Base-by-base conservation (phyloP, 2,113 vertebrate genomes). In the Spilogale gracilis region DNA sequence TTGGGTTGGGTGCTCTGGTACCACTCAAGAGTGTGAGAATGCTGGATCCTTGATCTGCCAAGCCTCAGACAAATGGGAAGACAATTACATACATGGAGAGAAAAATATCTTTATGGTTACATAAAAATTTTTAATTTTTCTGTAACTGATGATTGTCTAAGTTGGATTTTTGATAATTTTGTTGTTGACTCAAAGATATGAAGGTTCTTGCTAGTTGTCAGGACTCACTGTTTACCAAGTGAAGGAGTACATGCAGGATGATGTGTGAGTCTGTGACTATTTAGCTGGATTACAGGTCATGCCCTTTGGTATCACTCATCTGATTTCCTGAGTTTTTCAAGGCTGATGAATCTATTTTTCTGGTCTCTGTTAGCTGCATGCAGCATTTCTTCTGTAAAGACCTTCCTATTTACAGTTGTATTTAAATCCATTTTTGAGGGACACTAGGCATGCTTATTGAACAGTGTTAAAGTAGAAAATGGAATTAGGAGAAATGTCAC, bases 371-470 rank as follows among this genome's bases (percentile, higher is more conserved):
- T 63, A 98, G n/a, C 43, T 92, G 50, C 61, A 56, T 52, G 5
- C 85, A 61, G 69, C 63, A 43, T 87, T 92, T 80, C 81, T 96
- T 95, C 94, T 67, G 32, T 54, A 92, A 67, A 96, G 85, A 83
- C 76, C 83, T 83, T 96, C 87, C 89, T 71, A 65, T 79, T 97
- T 71, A 61, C n/a, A 65, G 65, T 89, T 82, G 92, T 79, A 45
- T 95, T 97, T 97, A 96, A 92, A 92, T 11, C 73, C 48, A 78
- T 38, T 61, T 67, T 96, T 98, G 97, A 94, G 84, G 96, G 91
- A 97, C 74, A 32, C 61, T 2, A 88, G 85, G 4, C 52, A 92
- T 97, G 82, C 79, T 83, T 87, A 94, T 95, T 96, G 96, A 78
- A 61, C 95, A 73, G 23, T 69, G 50, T 69, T 93, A 93, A 87